Evolutionary conservation across 2,113 vertebrate species (phyloP), one percentile per base, ranked within the genome.

Genomic region (Seriola quinqueradiata): DNA sequence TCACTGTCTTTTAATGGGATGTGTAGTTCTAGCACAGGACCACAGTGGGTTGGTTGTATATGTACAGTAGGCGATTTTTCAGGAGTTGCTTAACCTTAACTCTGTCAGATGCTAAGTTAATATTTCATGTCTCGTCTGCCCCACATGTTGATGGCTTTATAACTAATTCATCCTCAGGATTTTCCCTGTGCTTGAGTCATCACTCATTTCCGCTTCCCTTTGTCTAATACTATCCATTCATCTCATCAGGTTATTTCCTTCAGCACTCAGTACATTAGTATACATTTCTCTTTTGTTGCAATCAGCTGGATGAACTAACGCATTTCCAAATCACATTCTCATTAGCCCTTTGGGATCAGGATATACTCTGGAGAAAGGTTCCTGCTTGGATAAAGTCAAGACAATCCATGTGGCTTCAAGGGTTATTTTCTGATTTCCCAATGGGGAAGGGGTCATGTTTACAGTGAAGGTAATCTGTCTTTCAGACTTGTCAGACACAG

Each of bases 51-150:
- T 63, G 32, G 58, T 67, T 85, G 50, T 66, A 75, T 54, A 82
- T 75, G 42, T 50, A 48, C 9, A 68, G 58, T 34, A 64, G 70
- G 21, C 23, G 52, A 42, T 79, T 81, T 50, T 63, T 78, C 23
- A 60, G 83, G 54, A 82, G 83, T 85, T 89, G 68, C 84, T 82
- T 75, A 79, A 87, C 82, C 76, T 86, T 79, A 90, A 78, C 73
- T 91, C 81, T 78, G 78, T 92, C 75, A 77, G 74, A 89, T 84
- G 78, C 71, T 61, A 58, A 86, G 74, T 94, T 87, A 93, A 95
- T 95, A 94, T 95, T 95, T 94, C 19, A 95, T 88, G 83, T 72
- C 79, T 93, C 42, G 82, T 82, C 90, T 93, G 91, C 89, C 90
- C 87, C 87, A 87, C 85, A 92, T 93, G 90, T 91, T 88, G 87